Percentiles rank a stretch among this genome's conserved stretches.
These are phyloP conservation scores for Nesoenas mayeri DNA, from an alignment of 2,113 vertebrate genomes.

Conservation along the genomic window DNA sequence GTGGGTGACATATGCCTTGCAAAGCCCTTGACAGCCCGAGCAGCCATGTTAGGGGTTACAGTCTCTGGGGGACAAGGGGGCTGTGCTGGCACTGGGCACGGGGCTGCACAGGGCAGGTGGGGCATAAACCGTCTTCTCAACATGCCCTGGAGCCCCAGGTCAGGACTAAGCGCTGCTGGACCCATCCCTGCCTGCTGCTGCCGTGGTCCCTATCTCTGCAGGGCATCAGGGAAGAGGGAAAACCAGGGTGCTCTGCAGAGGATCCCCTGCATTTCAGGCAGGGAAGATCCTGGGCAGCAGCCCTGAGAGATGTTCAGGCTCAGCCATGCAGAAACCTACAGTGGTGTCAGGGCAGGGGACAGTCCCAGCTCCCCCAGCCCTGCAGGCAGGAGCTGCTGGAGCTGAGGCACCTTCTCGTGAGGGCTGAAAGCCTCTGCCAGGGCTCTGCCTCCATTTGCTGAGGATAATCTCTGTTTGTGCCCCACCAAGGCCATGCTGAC, in stretches of 20 bases:
- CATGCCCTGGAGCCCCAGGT: background rate
- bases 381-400: rapidly evolving
- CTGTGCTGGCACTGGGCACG: background rate
- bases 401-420: background rate
- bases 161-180: rapidly evolving
- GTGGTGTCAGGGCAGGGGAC: rapidly evolving
- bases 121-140: background rate
- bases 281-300: background rate
- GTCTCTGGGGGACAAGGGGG: background rate
- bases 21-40: background rate
- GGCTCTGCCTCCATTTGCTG: background rate
- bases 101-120: background rate
- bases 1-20: rapidly evolving
- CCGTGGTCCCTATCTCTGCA: background rate
- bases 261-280: background rate
- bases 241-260: background rate
- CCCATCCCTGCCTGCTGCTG: background rate
- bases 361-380: background rate
- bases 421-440: background rate
- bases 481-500: background rate
- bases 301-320: background rate
- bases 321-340: background rate
- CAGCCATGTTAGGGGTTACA: rapidly evolving
- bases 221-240: background rate
- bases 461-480: background rate